These are phyloP conservation scores for Clitarchus hookeri DNA, from an alignment of 2,888 invertebrate species.

Conservation along the genomic window DNA sequence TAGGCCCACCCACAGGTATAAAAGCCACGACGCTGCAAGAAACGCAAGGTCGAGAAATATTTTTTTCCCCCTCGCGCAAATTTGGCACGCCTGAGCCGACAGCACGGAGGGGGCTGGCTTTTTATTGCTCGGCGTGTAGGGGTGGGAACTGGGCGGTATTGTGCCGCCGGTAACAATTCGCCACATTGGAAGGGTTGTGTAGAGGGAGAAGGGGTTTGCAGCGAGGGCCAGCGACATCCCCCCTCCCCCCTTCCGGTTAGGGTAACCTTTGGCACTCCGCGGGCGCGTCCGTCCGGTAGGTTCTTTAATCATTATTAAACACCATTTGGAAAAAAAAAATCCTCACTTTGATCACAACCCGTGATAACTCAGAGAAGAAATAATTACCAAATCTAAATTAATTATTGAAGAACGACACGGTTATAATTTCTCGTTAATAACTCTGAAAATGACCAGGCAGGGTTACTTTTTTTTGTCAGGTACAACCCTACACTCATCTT, in stretches of 20 bases:
- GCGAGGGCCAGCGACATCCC: not conserved
- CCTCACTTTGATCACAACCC: not conserved
- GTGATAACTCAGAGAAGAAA: too few species aligned
- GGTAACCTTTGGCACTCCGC: not conserved
- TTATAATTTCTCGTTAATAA: not conserved
- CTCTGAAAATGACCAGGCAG: too few species aligned
- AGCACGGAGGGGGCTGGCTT: not conserved
- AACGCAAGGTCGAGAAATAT: not conserved
- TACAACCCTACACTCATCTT: too few species aligned
- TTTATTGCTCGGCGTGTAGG: not conserved
- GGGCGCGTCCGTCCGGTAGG: not conserved
- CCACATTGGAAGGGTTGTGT: not conserved
- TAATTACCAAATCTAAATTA: not conserved
- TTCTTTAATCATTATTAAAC: not conserved
- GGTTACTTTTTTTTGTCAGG: too few species aligned
- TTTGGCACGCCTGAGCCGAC: not conserved
- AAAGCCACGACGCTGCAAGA: not conserved
- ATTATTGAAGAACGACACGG: not conserved
- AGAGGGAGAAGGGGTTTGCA: not conserved
- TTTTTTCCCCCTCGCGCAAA: not conserved
- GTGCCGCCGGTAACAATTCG: constrained; percentile 3
- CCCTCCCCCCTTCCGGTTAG: not conserved
- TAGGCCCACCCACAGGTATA: not conserved
- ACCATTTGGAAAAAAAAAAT: not conserved
- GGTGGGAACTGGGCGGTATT: not conserved